Evolutionary conservation across 2,113 vertebrate genomes (phyloP).

Genomic region (Vicugna pacos): DNA sequence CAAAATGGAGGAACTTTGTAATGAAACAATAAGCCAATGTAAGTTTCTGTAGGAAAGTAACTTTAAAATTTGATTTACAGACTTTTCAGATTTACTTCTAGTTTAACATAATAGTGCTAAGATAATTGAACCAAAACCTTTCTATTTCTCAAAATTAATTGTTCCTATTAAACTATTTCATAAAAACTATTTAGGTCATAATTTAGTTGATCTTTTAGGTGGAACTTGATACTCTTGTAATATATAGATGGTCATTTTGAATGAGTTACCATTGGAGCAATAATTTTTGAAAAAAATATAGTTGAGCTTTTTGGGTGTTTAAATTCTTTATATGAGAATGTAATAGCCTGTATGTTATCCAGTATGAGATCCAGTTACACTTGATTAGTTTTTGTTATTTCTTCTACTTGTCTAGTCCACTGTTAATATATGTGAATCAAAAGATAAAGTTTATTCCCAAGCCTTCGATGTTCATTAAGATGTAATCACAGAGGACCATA

Average conservation of each 20-base stretch:
- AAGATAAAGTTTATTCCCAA: slow-evolving; percentile 17
- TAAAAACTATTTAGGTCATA: slow-evolving; percentile 10
- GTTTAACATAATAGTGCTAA: background rate
- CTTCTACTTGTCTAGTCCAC: background rate
- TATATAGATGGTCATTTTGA: background rate
- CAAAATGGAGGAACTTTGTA: background rate
- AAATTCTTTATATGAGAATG: slow-evolving; percentile 6
- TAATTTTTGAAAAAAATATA: slow-evolving; percentile 19
- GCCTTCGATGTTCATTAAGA: slow-evolving; percentile 22
- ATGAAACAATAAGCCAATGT: background rate
- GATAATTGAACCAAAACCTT: background rate
- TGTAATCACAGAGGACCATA: background rate
- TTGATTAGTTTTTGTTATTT: slow-evolving; percentile 41
- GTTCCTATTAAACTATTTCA: background rate
- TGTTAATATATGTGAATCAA: background rate
- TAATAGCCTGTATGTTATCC: background rate
- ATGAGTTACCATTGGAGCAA: slow-evolving; percentile 38
- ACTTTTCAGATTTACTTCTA: slow-evolving; percentile 27
- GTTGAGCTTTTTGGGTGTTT: slow-evolving; percentile 17
- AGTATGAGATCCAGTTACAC: background rate
- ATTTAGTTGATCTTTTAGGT: slow-evolving; percentile 22
- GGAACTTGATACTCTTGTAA: background rate
- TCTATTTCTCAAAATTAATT: slow-evolving; percentile 17
- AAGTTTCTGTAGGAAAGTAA: slow-evolving; percentile 33
- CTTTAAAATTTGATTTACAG: slow-evolving; percentile 24